Evolutionary conservation across 2,797 vertebrate species (phyloP).

Genomic region (Parambassis ranga): DNA sequence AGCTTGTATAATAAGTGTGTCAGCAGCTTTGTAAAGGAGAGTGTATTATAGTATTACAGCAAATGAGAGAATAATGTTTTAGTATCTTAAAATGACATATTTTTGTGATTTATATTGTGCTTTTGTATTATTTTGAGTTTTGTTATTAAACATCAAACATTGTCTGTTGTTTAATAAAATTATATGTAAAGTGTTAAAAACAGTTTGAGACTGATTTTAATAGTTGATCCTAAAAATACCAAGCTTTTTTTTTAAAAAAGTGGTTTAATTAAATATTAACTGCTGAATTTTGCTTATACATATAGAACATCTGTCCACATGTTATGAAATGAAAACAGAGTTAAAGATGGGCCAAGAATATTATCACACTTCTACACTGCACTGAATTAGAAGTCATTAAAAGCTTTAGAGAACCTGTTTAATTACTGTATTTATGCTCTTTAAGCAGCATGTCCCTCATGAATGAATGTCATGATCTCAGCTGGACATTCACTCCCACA

Average conservation of each 20-base stretch:
- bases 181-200: conserved; percentile 4
- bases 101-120: conserved; percentile 71
- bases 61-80: conserved; percentile 32
- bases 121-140: conserved; percentile 66
- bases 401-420: too few species aligned
- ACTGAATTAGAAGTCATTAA: too few species aligned
- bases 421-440: background rate
- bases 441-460: too few species aligned
- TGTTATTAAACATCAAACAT: conserved; percentile 39
- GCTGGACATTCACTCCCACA: background rate
- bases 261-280: too few species aligned
- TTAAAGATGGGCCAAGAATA: background rate
- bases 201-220: too few species aligned
- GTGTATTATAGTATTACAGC: conserved; percentile 17
- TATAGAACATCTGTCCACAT: too few species aligned
- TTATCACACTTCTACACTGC: too few species aligned
- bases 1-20: conserved; percentile 24
- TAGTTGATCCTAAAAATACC: too few species aligned
- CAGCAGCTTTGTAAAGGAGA: conserved; percentile 12
- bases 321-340: too few species aligned
- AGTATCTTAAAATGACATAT: conserved; percentile 51
- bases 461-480: too few species aligned
- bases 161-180: conserved; percentile 70
- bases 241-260: too few species aligned
- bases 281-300: too few species aligned